Percentiles rank a stretch among this genome's conserved stretches.
Evolutionary conservation across 2,797 vertebrate species (phyloP).

Genomic region (Coendou prehensilis): DNA sequence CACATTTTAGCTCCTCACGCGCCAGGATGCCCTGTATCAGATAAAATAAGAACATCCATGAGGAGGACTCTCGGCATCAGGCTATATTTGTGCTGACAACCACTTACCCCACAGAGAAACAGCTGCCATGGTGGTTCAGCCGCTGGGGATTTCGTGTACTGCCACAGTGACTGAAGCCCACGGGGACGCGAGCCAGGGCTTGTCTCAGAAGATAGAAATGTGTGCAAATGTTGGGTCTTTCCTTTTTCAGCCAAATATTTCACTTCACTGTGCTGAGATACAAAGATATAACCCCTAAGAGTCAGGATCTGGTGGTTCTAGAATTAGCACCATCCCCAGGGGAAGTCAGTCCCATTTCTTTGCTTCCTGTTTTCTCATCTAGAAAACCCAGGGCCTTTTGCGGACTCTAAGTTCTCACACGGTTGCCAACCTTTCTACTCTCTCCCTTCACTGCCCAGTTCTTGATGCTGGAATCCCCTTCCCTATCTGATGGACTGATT

Average conservation of each 20-base stretch:
- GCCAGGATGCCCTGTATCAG: background rate
- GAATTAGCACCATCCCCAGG: rapidly evolving
- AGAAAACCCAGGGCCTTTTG: background rate
- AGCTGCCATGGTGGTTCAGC: background rate
- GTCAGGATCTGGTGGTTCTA: background rate
- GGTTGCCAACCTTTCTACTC: rapidly evolving
- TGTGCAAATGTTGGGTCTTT: rapidly evolving
- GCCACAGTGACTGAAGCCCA: rapidly evolving
- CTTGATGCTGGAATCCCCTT: rapidly evolving
- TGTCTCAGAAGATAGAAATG: background rate
- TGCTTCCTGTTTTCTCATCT: background rate
- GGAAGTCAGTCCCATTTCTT: background rate
- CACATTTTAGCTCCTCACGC: rapidly evolving
- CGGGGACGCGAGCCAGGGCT: rapidly evolving
- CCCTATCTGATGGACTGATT: rapidly evolving
- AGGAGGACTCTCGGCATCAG: rapidly evolving
- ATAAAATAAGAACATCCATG: background rate
- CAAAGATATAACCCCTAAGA: rapidly evolving
- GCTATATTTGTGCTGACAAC: background rate
- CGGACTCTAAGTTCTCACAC: rapidly evolving
- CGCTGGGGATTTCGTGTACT: rapidly evolving
- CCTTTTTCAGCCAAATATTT: background rate
- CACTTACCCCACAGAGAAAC: background rate
- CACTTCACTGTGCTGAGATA: rapidly evolving
- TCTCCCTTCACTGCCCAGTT: rapidly evolving